phyloP scores from a whole-genome alignment of 2,797 vertebrate species.

The Urosaurus nigricauda region DNA sequence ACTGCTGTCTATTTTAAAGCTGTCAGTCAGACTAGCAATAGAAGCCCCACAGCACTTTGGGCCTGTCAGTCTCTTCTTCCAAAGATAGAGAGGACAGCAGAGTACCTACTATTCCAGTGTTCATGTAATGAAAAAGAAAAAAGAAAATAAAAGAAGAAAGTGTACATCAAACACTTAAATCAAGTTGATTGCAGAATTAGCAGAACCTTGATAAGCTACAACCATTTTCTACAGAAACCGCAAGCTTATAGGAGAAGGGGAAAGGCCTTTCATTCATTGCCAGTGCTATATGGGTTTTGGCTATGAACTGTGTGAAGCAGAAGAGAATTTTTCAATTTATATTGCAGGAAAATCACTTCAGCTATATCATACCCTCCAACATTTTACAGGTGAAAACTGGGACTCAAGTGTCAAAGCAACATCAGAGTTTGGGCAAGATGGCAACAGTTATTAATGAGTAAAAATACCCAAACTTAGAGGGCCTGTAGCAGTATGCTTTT shows the following conservation, averaged over 20 bases:
- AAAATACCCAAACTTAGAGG: too few species aligned
- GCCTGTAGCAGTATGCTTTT: too few species aligned
- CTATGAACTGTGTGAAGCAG: background rate
- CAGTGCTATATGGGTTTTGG: background rate
- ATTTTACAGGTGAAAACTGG: too few species aligned
- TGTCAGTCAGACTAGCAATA: conserved; percentile 76
- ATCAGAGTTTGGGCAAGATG: too few species aligned
- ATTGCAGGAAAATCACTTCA: too few species aligned
- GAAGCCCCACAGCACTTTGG: conserved; percentile 75
- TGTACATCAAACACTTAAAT: conserved; percentile 64
- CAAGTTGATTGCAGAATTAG: conserved; percentile 43
- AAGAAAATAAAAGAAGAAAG: conserved; percentile 63
- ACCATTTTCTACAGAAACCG: conserved; percentile 61
- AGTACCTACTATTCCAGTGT: conserved; percentile 73
- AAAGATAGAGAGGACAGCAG: conserved; percentile 71
- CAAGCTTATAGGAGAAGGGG: conserved; percentile 22
- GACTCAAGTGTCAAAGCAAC: too few species aligned
- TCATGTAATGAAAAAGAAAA: conserved; percentile 62
- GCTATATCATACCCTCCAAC: background rate
- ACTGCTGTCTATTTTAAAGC: conserved; percentile 69
- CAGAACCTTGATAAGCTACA: conserved; percentile 45
- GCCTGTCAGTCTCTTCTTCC: conserved; percentile 75
- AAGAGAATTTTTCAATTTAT: too few species aligned
- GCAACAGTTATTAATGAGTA: too few species aligned
- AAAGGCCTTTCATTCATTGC: conserved; percentile 14